These are phyloP conservation scores for Anticlea derivata DNA, from an alignment of 2,888 invertebrate species.

Conservation along the genomic window DNA sequence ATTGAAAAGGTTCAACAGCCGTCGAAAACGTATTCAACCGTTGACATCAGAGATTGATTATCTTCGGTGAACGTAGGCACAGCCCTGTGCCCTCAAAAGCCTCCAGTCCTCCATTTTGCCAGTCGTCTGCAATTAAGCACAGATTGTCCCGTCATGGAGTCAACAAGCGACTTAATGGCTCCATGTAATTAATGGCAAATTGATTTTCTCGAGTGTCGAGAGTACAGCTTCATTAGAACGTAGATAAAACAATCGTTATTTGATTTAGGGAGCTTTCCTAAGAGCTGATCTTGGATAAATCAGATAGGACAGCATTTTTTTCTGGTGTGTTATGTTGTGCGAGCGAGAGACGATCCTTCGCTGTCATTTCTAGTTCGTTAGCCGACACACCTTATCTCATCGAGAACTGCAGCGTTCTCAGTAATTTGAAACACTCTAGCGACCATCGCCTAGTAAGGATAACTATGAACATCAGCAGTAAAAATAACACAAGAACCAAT, in stretches of 20 bases:
- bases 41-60: constrained; percentile 10
- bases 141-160: constrained; percentile 45
- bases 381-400: too few species aligned
- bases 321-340: too few species aligned
- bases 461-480: too few species aligned
- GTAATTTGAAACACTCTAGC: too few species aligned
- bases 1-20: not conserved
- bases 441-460: too few species aligned
- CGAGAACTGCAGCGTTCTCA: too few species aligned
- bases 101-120: constrained; percentile 7
- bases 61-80: not conserved
- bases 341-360: too few species aligned
- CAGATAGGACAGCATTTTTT: too few species aligned
- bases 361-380: too few species aligned
- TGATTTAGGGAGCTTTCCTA: not conserved
- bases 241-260: not conserved
- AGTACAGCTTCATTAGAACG: not conserved
- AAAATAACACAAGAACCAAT: too few species aligned
- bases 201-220: constrained; percentile 37
- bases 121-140: constrained; percentile 44
- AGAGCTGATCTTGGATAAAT: too few species aligned
- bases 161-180: constrained; percentile 47
- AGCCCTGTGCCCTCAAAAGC: constrained; percentile 8
- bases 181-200: constrained; percentile 51
- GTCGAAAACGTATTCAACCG: constrained; percentile 7